Evolutionary conservation across 2,797 vertebrate species (phyloP).

Genomic region (Decapterus maruadsi): DNA sequence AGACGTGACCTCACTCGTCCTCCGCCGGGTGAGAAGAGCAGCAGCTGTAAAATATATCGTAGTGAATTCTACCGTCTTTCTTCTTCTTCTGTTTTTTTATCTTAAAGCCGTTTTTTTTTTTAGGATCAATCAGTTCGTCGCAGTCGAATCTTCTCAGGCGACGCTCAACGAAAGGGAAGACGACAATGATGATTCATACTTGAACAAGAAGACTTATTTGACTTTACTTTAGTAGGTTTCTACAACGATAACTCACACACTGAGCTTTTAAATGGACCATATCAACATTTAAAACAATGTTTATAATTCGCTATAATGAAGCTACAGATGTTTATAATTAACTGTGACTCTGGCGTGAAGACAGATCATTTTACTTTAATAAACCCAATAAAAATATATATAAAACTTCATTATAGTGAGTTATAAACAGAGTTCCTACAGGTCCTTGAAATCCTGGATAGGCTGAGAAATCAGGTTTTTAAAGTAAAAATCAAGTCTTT

Average conservation of each 20-base stretch:
- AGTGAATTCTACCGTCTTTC: no score
- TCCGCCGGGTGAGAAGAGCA: no score
- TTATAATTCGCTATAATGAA: background rate
- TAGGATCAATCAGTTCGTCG: no score
- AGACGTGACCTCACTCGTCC: background rate
- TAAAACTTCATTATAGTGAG: background rate
- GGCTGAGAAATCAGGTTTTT: no score
- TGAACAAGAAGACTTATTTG: slow-evolving; percentile 27
- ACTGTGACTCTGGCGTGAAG: background rate
- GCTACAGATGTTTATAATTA: background rate
- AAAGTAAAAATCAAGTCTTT: no score
- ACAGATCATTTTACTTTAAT: background rate
- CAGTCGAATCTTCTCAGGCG: slow-evolving; percentile 42
- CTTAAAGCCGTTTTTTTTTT: no score
- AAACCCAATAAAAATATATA: background rate
- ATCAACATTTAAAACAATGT: background rate
- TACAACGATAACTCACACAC: background rate
- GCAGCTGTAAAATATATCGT: no score
- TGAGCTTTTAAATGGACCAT: background rate
- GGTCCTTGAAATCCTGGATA: no score
- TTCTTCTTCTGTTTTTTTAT: no score
- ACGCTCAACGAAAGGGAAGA: slow-evolving; percentile 44
- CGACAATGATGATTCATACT: slow-evolving; percentile 32
- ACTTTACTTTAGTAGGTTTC: slow-evolving; percentile 1
- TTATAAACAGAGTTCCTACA: background rate